Evolutionary conservation across 1,140 invertebrate species (phyloP).

Genomic region (Pogonognathellus flavescens): DNA sequence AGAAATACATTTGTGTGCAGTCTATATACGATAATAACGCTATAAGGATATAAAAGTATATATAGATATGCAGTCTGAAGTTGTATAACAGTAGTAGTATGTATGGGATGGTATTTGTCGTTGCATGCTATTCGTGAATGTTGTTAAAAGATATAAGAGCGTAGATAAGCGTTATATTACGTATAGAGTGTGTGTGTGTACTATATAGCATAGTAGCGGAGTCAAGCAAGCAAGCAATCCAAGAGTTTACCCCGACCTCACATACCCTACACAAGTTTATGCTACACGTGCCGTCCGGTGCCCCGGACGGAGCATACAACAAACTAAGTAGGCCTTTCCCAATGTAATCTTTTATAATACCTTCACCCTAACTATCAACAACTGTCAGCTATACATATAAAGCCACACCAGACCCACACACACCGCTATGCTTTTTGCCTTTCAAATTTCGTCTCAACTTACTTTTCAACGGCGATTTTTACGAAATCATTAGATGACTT

Average conservation of each 20-base stretch:
- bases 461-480: background rate
- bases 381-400: constrained; percentile 49
- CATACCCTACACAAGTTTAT: constrained; percentile 65
- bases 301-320: constrained; percentile 59
- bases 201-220: constrained; percentile 10
- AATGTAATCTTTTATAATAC: constrained; percentile 64
- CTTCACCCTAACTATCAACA: constrained; percentile 57
- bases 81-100: background rate
- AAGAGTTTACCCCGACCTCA: constrained; percentile 66
- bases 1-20: background rate
- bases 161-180: constrained; percentile 32
- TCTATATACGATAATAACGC: background rate
- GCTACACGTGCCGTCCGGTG: constrained; percentile 66
- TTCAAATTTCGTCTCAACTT: constrained; percentile 1
- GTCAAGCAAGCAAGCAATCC: constrained; percentile 23
- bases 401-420: constrained; percentile 3
- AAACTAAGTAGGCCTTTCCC: constrained; percentile 65
- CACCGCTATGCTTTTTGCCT: constrained; percentile 19
- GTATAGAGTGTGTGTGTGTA: background rate
- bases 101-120: background rate
- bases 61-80: background rate
- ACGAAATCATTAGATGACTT: background rate
- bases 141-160: constrained; percentile 24
- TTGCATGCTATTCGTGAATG: constrained; percentile 1
- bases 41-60: background rate